Conservation (phyloP, 2,888 invertebrate species). For the Timema cristinae region DNA sequence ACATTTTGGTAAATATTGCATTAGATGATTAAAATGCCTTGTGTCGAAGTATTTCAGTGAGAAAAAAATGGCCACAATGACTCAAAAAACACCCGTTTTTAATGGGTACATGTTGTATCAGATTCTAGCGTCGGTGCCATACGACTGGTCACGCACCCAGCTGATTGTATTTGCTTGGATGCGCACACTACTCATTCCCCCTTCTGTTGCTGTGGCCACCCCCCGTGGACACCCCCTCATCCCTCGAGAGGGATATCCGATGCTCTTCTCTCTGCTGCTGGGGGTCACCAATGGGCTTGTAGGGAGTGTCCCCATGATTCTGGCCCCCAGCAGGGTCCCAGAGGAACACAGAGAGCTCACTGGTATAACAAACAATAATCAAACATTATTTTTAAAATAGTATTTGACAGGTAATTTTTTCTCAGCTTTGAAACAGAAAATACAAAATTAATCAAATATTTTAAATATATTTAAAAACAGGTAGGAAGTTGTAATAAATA, state of each 20-base stretch:
- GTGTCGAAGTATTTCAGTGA: too few species aligned
- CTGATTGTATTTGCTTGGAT: conserved; percentile 69
- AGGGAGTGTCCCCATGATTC: conserved; percentile 89
- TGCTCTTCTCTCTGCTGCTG: conserved; percentile 62
- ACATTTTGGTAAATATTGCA: too few species aligned
- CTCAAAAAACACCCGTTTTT: too few species aligned
- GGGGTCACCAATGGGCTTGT: conserved; percentile 85
- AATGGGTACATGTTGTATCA: conserved; percentile 38
- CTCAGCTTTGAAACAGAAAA: too few species aligned
- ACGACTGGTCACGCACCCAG: conserved; percentile 78
- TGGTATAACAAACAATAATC: conserved; percentile 48
- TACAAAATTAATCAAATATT: too few species aligned
- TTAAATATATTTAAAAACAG: too few species aligned
- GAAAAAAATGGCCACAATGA: too few species aligned
- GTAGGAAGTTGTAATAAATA: too few species aligned
- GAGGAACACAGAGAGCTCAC: conserved; percentile 83
- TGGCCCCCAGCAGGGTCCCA: conserved; percentile 81
- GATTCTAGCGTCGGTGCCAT: conserved; percentile 74
- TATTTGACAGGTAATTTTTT: too few species aligned
- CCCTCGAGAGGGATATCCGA: conserved; percentile 58
- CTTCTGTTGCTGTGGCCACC: conserved; percentile 76
- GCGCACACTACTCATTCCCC: conserved; percentile 72
- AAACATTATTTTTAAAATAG: too few species aligned
- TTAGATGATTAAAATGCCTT: too few species aligned
- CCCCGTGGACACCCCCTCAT: conserved; percentile 71